Evolutionary conservation across 2,888 invertebrate species (phyloP).

Genomic region (Caenorhabditis sp.): DNA sequence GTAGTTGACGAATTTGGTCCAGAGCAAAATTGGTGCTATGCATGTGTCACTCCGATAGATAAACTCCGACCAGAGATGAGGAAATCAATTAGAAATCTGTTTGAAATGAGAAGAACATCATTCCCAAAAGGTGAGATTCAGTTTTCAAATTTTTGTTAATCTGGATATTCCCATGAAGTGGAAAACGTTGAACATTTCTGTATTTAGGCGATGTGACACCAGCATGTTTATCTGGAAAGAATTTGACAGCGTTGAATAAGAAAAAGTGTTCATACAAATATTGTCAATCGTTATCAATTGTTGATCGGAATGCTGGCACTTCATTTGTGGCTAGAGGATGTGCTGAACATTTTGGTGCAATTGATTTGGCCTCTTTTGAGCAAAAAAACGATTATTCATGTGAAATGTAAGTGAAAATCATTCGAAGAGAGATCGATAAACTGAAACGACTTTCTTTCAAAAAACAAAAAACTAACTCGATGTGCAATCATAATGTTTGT

Average conservation of each 20-base stretch:
- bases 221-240: conserved; percentile 56
- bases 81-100: conserved; percentile 53
- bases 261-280: conserved; percentile 59
- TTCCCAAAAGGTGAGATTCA: conserved; percentile 49
- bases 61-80: conserved; percentile 50
- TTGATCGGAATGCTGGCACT: conserved; percentile 60
- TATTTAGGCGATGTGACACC: conserved; percentile 50
- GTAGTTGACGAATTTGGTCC: background rate
- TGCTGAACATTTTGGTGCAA: conserved; percentile 65
- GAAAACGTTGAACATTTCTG: no score
- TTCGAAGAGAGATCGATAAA: no score
- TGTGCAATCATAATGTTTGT: no score
- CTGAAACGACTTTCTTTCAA: no score
- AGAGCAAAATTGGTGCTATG: conserved; percentile 57
- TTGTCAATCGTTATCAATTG: conserved; percentile 63
- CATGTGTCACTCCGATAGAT: conserved; percentile 54
- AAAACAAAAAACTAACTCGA: no score
- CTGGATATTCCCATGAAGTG: no score
- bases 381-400: conserved; percentile 58
- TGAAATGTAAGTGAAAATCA: conserved; percentile 16
- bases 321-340: conserved; percentile 65
- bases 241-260: conserved; percentile 52
- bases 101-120: conserved; percentile 59
- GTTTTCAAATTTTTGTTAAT: no score
- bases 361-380: conserved; percentile 52